Base-by-base conservation (phyloP, 23 tunicate genomes). In the Trididemnum miniatum region DNA sequence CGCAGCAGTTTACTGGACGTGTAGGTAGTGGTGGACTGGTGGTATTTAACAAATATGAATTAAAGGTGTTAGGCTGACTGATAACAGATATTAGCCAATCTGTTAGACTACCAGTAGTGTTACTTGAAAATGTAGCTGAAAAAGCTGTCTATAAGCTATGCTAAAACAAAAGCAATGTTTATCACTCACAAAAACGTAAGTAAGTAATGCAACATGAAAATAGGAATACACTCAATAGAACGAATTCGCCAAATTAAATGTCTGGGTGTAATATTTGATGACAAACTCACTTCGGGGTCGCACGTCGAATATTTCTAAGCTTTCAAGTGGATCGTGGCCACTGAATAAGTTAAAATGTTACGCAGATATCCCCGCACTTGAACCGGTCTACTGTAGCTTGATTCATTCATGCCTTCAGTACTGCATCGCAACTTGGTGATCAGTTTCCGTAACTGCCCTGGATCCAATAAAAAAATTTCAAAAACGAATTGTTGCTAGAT, bases 231-330 rank as follows among this genome's bases (percentile, higher is more conserved):
- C 15, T 9, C 9, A 44, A 44, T 44, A 7, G 54, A 44, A 44
- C 54, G 15, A 44, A 7, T 15, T 7, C 15, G 12, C 54, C 54
- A 7, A 44, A 9, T 44, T 7, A 44, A 44, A 44, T 44, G 15
- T 44, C 15, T 44, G 54, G 54, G 15, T 7, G 15, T 44, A 15
- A 15, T 44, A 15, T 35, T 50, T 76, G 51, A 63, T 5, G 38
- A 5, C 9, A 76, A 76, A 7, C 74, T 28, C 29, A 76, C 2
- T 22, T 50, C 5, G 73, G 27, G 38, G 15, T 26, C 27, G 12
- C 74, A 63, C 27, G 34, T 26, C 20, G 15, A n/a, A 69, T 63
- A 25, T 76, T 69, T 51, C 81, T 7, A 44, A 44, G 54, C 54
- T 44, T 44, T 44, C 54, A 9, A 44, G 54, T 44, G 54, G 29